phyloP scores from a whole-genome alignment of 2,888 invertebrate genomes.

The Plebejus anna region DNA sequence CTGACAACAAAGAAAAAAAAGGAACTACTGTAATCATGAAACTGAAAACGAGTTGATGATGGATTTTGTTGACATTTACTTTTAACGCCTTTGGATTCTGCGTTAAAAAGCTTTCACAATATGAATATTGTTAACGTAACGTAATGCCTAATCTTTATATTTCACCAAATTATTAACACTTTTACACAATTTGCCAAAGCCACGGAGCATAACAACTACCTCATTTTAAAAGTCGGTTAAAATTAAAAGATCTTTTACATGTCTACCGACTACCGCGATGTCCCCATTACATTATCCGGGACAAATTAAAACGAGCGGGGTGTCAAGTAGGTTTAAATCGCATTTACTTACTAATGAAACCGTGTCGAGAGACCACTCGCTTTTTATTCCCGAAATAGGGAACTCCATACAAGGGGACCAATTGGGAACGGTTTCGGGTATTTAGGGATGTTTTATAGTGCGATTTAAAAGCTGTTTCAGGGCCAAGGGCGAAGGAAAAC shows the following conservation, averaged over 20 bases:
- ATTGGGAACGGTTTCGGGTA: background rate
- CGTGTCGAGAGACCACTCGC: constrained; percentile 12
- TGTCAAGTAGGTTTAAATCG: constrained; percentile 8
- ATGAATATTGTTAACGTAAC: too few relatives aligned
- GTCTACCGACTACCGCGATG: background rate
- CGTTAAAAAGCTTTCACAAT: too few relatives aligned
- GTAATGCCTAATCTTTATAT: too few relatives aligned
- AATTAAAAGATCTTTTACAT: background rate
- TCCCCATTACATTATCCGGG: constrained; percentile 16
- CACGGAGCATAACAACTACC: too few relatives aligned
- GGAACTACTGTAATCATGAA: too few relatives aligned
- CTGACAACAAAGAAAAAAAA: too few relatives aligned
- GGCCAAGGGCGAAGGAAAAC: background rate
- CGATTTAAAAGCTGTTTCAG: background rate
- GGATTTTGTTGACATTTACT: too few relatives aligned
- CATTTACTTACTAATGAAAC: background rate
- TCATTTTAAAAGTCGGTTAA: background rate
- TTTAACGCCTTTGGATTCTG: too few relatives aligned
- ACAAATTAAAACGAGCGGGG: constrained; percentile 1
- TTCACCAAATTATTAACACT: background rate
- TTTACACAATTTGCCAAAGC: background rate
- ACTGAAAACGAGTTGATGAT: too few relatives aligned
- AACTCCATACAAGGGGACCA: background rate
- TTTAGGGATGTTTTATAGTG: background rate
- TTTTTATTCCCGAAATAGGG: constrained; percentile 4